Evolutionary conservation across 2,888 invertebrate species (phyloP).

Genomic region (Homarus gammarus): DNA sequence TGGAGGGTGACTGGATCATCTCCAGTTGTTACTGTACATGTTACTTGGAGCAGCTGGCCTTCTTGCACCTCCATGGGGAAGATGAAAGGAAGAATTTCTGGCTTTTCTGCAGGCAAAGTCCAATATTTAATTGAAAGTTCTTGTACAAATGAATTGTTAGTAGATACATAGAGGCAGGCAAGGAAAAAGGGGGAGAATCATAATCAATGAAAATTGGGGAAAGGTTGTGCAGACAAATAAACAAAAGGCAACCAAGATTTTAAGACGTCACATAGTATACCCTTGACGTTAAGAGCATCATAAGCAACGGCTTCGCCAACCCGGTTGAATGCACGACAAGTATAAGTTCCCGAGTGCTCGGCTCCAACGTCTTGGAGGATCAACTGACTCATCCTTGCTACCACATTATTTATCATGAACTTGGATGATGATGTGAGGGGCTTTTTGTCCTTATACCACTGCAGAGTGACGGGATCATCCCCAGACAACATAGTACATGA

Average conservation of each 20-base stretch:
- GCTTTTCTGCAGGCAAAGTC: slow-evolving; percentile 78
- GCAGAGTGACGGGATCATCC: slow-evolving; percentile 75
- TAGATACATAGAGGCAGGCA: slow-evolving; percentile 3
- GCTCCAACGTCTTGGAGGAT: slow-evolving; percentile 77
- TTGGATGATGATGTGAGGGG: slow-evolving; percentile 62
- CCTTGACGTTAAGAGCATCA: slow-evolving; percentile 76
- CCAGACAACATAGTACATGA: slow-evolving; percentile 75
- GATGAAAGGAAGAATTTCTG: slow-evolving; percentile 79
- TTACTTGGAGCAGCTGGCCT: slow-evolving; percentile 77
- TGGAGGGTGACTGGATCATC: slow-evolving; percentile 78
- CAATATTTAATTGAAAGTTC: slow-evolving; percentile 3
- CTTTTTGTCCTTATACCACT: slow-evolving; percentile 73
- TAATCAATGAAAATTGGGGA: neutral
- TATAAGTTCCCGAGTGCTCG: slow-evolving; percentile 77
- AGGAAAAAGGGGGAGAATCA: slow-evolving; percentile 24
- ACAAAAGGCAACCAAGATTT: neutral
- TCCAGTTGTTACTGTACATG: slow-evolving; percentile 78
- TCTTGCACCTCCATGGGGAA: slow-evolving; percentile 77
- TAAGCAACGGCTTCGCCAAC: slow-evolving; percentile 74
- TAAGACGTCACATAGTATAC: slow-evolving; percentile 50
- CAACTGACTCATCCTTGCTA: slow-evolving; percentile 76
- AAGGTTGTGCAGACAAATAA: neutral
- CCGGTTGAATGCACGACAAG: slow-evolving; percentile 77
- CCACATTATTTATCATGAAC: slow-evolving; percentile 70
- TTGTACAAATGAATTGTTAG: neutral